A percentile compares a stretch with the other conserved stretches of the same genome.
Conservation (phyloP, 1,140 invertebrate species). For the Drosophila sproati region DNA sequence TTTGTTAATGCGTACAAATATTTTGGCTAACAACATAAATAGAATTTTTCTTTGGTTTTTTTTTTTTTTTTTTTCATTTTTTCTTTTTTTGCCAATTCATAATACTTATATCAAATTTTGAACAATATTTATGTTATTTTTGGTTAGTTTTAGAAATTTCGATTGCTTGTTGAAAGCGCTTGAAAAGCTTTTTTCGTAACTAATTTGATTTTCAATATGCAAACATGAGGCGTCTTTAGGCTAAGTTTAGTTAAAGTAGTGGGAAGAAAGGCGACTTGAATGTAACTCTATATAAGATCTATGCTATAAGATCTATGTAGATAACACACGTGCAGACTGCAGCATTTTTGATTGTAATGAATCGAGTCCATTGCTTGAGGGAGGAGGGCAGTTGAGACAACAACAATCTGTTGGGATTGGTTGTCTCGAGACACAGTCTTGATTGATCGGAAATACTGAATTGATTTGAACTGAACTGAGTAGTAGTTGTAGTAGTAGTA, state of each 20-base stretch:
- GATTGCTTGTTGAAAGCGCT: constrained; percentile 51
- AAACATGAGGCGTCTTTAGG: constrained; percentile 44
- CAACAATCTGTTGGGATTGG: constrained; percentile 1
- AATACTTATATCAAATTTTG: constrained; percentile 64
- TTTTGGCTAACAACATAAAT: constrained; percentile 63
- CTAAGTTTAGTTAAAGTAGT: constrained; percentile 44
- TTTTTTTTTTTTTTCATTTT: constrained; percentile 28
- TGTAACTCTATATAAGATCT: constrained; percentile 30
- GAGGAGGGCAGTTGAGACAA: background rate
- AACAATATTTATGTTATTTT: constrained; percentile 31
- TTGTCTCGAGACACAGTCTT: constrained; percentile 22
- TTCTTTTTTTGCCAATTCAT: constrained; percentile 59
- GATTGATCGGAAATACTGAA: constrained; percentile 18
- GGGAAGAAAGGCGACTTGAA: constrained; percentile 36
- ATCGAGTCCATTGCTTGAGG: background rate
- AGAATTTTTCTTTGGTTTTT: constrained; percentile 24
- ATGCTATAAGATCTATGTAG: background rate
- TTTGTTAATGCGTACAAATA: constrained; percentile 64
- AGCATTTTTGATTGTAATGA: constrained; percentile 27
- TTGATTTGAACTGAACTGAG: constrained; percentile 26
- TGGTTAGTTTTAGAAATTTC: constrained; percentile 3
- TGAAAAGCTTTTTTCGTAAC: constrained; percentile 67
- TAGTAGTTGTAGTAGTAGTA: too few species aligned
- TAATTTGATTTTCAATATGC: constrained; percentile 32
- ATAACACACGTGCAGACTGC: background rate